phyloP scores from a whole-genome alignment of 2,888 invertebrate genomes.

The Cryptocephalus primarius region DNA sequence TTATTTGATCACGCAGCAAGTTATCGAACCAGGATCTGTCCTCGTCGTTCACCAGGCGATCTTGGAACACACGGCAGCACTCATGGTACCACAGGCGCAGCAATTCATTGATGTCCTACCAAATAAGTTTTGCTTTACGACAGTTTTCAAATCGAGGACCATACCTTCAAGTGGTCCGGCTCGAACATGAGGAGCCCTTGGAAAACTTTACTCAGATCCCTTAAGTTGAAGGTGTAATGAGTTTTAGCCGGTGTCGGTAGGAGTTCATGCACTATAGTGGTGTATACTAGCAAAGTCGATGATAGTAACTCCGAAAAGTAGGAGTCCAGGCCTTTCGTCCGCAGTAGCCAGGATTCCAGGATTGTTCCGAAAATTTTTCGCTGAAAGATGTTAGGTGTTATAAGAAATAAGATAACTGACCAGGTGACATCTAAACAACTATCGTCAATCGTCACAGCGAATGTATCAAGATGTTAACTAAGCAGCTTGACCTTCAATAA shows the following conservation, averaged over 20 bases:
- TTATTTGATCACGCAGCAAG: slow-evolving; percentile 47
- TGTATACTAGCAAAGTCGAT: slow-evolving; percentile 58
- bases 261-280: slow-evolving; percentile 53
- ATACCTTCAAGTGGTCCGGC: slow-evolving; percentile 49
- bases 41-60: slow-evolving; percentile 66
- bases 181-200: slow-evolving; percentile 68
- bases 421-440: not conserved
- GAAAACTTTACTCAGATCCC: slow-evolving; percentile 78
- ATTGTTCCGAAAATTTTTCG: slow-evolving; percentile 59
- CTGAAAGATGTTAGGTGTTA: slow-evolving; percentile 26
- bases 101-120: slow-evolving; percentile 47
- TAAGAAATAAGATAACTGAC: not conserved
- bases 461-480: too few species aligned
- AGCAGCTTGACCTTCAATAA: too few species aligned
- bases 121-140: not conserved
- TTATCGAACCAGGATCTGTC: slow-evolving; percentile 66
- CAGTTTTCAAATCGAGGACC: not conserved
- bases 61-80: slow-evolving; percentile 76
- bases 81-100: slow-evolving; percentile 84
- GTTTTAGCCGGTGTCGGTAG: slow-evolving; percentile 83
- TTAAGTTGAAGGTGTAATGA: slow-evolving; percentile 81
- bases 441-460: not conserved
- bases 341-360: slow-evolving; percentile 53
- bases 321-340: slow-evolving; percentile 24
- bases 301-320: slow-evolving; percentile 44